Conservation (phyloP, 2,113 vertebrate species). For the Heptranchias perlo region DNA sequence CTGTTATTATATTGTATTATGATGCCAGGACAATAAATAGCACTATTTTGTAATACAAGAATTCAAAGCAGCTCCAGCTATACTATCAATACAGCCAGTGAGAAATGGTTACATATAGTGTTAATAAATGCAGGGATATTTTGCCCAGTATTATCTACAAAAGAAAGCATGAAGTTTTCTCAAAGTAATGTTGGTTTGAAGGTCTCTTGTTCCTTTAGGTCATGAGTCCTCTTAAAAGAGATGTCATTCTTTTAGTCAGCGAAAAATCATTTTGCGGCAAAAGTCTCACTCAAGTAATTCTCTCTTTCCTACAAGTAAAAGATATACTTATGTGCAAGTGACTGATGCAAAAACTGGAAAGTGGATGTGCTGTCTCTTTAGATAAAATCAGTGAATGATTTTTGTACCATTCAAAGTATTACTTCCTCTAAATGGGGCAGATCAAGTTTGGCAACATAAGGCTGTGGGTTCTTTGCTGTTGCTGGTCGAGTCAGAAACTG, state of each 20-base stretch:
- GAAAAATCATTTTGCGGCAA: neutral
- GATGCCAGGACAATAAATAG: neutral
- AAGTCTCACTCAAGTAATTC: neutral
- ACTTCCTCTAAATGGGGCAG: neutral
- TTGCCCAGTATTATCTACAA: neutral
- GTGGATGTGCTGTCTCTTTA: neutral
- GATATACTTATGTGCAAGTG: neutral
- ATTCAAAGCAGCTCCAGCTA: neutral
- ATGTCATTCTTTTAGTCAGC: neutral
- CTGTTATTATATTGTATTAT: neutral
- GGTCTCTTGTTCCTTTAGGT: neutral
- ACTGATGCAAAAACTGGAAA: neutral
- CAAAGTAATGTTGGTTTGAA: neutral
- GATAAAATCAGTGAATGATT: slow-evolving; percentile 16
- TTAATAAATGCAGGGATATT: neutral
- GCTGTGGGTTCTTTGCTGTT: neutral
- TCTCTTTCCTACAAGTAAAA: neutral
- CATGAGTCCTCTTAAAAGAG: neutral
- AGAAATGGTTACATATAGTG: neutral
- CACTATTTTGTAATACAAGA: neutral
- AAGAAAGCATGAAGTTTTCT: neutral
- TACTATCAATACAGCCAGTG: neutral
- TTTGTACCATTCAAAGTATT: neutral
- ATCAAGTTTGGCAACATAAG: neutral
- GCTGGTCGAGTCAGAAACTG: neutral